Base-by-base conservation (phyloP, 2,797 vertebrate species). In the Sebastiscus tertius region DNA sequence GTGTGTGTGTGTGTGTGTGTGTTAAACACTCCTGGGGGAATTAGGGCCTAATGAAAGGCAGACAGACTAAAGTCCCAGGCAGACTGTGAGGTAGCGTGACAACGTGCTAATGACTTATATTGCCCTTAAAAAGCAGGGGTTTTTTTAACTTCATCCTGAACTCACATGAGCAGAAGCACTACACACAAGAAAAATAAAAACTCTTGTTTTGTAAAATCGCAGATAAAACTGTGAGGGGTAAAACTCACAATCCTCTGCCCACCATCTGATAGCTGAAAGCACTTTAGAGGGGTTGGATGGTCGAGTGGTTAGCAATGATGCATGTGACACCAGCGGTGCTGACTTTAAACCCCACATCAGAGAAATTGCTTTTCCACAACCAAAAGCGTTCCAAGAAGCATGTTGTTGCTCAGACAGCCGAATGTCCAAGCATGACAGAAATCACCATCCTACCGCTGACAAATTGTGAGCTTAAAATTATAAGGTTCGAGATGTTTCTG, bases 241-340 rank as follows among this genome's bases (percentile, higher is more conserved):
- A 71, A 84, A 79, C 31, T 68, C 82, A 80, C 70, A 87, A 75
- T 75, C 75, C 65, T 80, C 83, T 83, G 80, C 58, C 77, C 89
- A 81, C 81, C 80, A 60, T 86, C 82, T 73, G 83, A 88, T 87
- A 83, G 76, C 89, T 87, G 69, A 86, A 79, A 89, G 88, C 85
- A 80, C 89, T 91, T 90, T 77, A 67, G 64, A 75, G 56, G 75
- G 84, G 75, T 76, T 84, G 79, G 80, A 91, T 85, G 86, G 87
- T 85, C 61, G 79, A 84, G 77, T 83, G 80, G 89, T 88, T 88
- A 86, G 90, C 88, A 89, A 88, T 82, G 87, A 89, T 87, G 87
- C 91, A 90, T 92, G 87, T 88, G 91, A 92, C 92, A 92, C 87
- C 83, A 75, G 76, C 27, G 54, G 73, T 84, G 82, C 83, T 16